phyloP scores from a whole-genome alignment of 2,113 vertebrate species.

The Sturnira hondurensis region DNA sequence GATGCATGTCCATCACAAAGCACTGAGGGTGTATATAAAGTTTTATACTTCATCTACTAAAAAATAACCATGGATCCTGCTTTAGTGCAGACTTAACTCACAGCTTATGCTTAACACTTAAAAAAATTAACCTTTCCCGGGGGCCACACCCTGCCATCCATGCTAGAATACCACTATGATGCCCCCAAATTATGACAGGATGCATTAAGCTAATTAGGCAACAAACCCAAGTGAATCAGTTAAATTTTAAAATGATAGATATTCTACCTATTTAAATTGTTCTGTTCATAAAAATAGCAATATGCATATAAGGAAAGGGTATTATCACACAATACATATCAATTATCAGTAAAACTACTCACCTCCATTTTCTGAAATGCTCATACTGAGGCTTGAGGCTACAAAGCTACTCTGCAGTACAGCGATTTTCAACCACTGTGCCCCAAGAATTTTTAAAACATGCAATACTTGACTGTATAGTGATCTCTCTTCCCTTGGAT shows the following conservation, averaged over 20 bases:
- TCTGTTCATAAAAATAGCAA: background rate
- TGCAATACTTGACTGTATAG: background rate
- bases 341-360: background rate
- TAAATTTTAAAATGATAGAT: background rate
- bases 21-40: background rate
- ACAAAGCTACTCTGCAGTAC: background rate
- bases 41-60: background rate
- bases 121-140: background rate
- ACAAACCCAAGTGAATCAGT: background rate
- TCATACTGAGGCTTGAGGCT: background rate
- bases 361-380: background rate
- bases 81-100: background rate
- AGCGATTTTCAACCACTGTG: background rate
- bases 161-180: background rate
- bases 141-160: background rate
- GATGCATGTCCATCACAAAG: background rate
- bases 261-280: background rate
- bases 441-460: background rate
- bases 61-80: background rate
- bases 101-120: background rate
- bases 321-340: background rate
- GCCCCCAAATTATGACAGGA: background rate
- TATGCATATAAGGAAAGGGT: background rate
- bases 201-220: background rate
- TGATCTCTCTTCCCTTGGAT: background rate